Evolutionary conservation across 2,797 vertebrate genomes (phyloP), one percentile per base, ranked within the genome.

Genomic region (Pangasius macronema): DNA sequence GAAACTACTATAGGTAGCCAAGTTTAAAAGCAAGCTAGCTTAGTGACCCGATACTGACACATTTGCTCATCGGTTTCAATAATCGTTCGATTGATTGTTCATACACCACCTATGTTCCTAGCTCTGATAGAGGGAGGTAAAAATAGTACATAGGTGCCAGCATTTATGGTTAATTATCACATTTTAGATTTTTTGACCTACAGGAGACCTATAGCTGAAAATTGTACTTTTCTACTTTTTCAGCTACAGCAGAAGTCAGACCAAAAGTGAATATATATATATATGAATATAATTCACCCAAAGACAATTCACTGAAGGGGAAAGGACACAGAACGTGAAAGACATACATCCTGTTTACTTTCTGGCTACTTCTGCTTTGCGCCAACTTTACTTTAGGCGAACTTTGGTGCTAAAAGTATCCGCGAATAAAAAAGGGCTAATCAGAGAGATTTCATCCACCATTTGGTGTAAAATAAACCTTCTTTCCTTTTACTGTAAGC

Each of bases 401-500:
- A 16, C 42, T 30, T n/a, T 14, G 46, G 36, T 10, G 36, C 36
- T 72, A 72, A 72, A 72, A 42, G 36, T 42, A 24, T 72, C 7
- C 22, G 68, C 9, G 67, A 42, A 70, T 22, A 42, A 75, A 77
- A 5, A 39, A 59, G 53, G 30, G 10, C 53, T 80, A 57, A 61
- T 81, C 79, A 13, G 22, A 42, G 33, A 61, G 5, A 81, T 39
- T 59, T 8, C 39, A 39, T 36, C 53, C 9, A 46, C 59, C 42
- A 49, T 67, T 65, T 49, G 36, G 16, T 59, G 27, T 67, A 79
- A 68, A 82, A 61, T 51, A 49, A 82, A 63, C 65, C 53, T 53
- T 53, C 18, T 81, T 46, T 39, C 10, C 51, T 68, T 57, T 53
- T 27, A 80, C 72, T 87, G 73, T 77, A 87, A 61, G 72, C 51